Conservation (phyloP, 2,797 vertebrate genomes). For the Lemur catta region DNA sequence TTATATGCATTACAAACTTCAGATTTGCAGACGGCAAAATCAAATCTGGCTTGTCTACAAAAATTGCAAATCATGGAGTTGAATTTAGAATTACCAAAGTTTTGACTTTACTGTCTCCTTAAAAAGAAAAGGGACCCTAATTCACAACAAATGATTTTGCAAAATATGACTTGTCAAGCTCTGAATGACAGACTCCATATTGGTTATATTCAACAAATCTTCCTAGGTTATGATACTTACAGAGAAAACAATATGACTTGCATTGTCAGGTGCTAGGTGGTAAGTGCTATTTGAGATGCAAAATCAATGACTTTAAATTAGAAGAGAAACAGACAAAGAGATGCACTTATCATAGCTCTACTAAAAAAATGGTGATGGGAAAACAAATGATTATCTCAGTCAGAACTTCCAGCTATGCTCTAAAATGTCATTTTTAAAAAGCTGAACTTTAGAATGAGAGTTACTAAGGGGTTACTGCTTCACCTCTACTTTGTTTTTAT, state of each 20-base stretch:
- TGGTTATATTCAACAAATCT: neutral
- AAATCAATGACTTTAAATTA: neutral
- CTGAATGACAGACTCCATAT: neutral
- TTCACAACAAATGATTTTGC: slow-evolving; percentile 22
- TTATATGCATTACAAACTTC: slow-evolving; percentile 62
- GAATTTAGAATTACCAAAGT: slow-evolving; percentile 53
- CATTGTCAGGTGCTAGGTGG: neutral
- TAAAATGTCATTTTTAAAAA: neutral
- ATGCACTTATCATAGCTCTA: neutral
- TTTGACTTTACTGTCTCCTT: slow-evolving; percentile 14
- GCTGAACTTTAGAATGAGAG: neutral
- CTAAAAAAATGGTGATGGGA: neutral
- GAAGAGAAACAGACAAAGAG: neutral
- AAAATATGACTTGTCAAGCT: slow-evolving; percentile 25
- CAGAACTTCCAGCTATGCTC: neutral
- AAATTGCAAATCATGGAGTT: slow-evolving; percentile 55
- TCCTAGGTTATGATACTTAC: neutral
- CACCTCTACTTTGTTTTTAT: neutral
- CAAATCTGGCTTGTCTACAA: slow-evolving; percentile 62
- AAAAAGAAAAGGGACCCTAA: neutral
- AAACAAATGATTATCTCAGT: neutral
- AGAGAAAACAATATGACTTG: neutral
- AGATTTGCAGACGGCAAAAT: slow-evolving; percentile 48
- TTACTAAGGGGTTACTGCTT: neutral
- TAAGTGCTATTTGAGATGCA: neutral